Base-by-base conservation (phyloP, 2,888 invertebrate genomes). In the Salpingus planirostris region DNA sequence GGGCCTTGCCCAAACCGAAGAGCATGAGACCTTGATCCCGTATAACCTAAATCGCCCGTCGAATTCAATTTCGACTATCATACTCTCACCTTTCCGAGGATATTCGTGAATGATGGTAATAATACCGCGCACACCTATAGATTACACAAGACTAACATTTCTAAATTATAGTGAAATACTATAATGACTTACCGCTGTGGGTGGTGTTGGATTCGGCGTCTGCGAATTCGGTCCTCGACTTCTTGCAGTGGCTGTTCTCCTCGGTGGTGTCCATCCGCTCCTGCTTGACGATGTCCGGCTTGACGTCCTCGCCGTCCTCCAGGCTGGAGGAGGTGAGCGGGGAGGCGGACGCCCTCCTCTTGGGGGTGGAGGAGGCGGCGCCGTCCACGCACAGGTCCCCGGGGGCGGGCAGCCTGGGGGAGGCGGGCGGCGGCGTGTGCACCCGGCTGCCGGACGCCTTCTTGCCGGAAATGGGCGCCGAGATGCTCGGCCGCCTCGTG, bases 171-270 rank as follows among this genome's bases (percentile, higher is more conserved):
- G n/a, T n/a, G n/a, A n/a, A n/a, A n/a, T n/a, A n/a, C n/a, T n/a
- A n/a, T n/a, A n/a, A n/a, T n/a, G 35, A 70, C 82, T 82, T 65
- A 90, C 90, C 90, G 68, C 88, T 87, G 66, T 87, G 86, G 67
- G 86, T 82, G 36, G 90, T 90, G 61, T 90, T 90, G 15, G 88
- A 86, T 64, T 89, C 89, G 27, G 89, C 89, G 60, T 90, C 90
- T 40, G 79, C 86, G 18, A 84, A 77, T 65, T 84, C 86, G 31
- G 83, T 84, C 59, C 87, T 75, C 22, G 77, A 57, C 38, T 61
- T 56, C 54, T 86, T 83, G 63, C 85, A 85, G 34, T 73, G 71
- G 42, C 59, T 59, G 43, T 72, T 72, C 49, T 78, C 78, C 42
- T 69, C 69, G 38, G 74, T 71, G n/a, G 71, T 70, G 43, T 79